Evolutionary conservation across 2,888 invertebrate species (phyloP).

Genomic region (Orchestes rusci): DNA sequence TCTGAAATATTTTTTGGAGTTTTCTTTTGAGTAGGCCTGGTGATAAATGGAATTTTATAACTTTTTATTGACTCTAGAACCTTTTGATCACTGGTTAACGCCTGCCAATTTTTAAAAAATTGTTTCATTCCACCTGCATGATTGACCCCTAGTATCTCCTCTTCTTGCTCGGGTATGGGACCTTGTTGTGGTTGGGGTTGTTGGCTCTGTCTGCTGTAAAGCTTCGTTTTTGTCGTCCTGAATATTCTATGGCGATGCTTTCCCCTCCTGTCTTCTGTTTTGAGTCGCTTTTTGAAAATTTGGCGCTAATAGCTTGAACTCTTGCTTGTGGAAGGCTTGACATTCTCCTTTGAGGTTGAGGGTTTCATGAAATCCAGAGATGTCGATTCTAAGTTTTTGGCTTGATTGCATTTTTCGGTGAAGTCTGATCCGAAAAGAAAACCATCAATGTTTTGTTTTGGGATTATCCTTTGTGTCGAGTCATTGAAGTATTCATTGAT

Average conservation of each 20-base stretch:
- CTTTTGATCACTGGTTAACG: slow-evolving; percentile 10
- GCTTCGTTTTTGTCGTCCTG: too few relatives aligned
- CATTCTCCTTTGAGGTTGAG: neutral
- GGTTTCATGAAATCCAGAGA: neutral
- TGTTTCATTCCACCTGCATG: slow-evolving; percentile 13
- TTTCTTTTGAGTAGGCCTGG: too few relatives aligned
- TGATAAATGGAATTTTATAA: too few relatives aligned
- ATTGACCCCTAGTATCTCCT: neutral
- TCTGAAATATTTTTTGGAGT: too few relatives aligned
- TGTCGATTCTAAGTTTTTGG: neutral
- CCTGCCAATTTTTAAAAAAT: slow-evolving; percentile 8
- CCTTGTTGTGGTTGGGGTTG: neutral
- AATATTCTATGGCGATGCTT: too few relatives aligned
- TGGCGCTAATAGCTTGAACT: slow-evolving; percentile 1
- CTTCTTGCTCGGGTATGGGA: too few relatives aligned
- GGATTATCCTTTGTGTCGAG: neutral
- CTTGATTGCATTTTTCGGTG: slow-evolving; percentile 2
- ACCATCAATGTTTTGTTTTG: neutral
- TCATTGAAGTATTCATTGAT: neutral
- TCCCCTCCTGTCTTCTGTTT: slow-evolving; percentile 1
- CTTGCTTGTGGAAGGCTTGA: neutral
- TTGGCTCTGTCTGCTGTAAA: too few relatives aligned
- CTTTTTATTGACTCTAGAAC: too few relatives aligned
- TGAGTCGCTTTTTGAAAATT: neutral
- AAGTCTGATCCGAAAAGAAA: slow-evolving; percentile 1